These are phyloP conservation scores for Tachina fera DNA, from an alignment of 2,888 invertebrate genomes.

Conservation along the genomic window DNA sequence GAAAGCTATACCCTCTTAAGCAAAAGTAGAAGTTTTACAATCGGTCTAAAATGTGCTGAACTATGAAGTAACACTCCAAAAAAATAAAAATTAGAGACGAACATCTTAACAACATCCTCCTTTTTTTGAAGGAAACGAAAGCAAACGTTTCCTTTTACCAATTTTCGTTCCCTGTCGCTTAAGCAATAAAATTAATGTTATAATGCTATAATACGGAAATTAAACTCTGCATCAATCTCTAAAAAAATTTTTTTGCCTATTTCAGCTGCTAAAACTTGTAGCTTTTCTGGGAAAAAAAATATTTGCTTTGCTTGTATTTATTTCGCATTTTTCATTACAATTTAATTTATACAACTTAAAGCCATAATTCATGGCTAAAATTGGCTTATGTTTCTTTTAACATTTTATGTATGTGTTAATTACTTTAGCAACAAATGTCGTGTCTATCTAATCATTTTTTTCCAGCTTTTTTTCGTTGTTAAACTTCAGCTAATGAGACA, in stretches of 20 bases:
- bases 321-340: background rate
- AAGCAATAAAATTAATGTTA: too few relatives aligned
- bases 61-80: too few relatives aligned
- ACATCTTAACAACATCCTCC: too few relatives aligned
- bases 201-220: too few relatives aligned
- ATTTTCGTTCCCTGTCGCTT: too few relatives aligned
- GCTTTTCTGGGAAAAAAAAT: background rate
- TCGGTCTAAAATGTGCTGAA: too few relatives aligned
- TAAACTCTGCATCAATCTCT: background rate
- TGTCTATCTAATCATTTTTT: background rate
- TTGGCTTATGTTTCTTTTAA: constrained; percentile 54
- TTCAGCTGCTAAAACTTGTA: background rate
- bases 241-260: background rate
- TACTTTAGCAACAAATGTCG: constrained; percentile 61
- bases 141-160: too few relatives aligned
- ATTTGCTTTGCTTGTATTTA: background rate
- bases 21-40: too few relatives aligned
- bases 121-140: too few relatives aligned
- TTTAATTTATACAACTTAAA: constrained; percentile 63
- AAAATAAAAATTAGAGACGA: too few relatives aligned
- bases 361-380: constrained; percentile 62
- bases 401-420: constrained; percentile 71
- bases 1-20: too few relatives aligned
- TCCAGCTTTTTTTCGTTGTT: constrained; percentile 26
- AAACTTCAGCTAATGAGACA: constrained; percentile 18